phyloP scores from a whole-genome alignment of 2,113 vertebrate genomes.

The Hemibagrus wyckioides region DNA sequence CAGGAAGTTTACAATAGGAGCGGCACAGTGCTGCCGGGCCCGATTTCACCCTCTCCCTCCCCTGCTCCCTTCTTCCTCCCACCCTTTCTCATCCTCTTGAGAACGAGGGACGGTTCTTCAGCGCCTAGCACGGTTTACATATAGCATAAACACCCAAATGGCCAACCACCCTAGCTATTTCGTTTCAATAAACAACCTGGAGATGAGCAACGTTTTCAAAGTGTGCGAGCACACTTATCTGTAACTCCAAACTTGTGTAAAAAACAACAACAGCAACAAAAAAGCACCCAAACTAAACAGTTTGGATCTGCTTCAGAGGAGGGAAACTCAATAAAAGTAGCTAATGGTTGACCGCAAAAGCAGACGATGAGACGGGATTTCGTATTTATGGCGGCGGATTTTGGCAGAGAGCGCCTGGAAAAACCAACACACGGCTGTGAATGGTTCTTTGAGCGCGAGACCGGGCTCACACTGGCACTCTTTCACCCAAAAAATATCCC shows the following conservation, averaged over 20 bases:
- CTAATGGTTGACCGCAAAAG: background rate
- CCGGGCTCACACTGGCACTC: conserved; percentile 52
- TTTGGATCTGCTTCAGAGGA: background rate
- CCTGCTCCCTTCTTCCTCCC: conserved; percentile 6
- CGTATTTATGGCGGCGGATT: conserved; percentile 57
- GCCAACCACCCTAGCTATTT: conserved; percentile 63
- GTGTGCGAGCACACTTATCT: conserved; percentile 17
- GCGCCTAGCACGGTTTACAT: conserved; percentile 71
- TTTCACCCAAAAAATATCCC: conserved; percentile 22
- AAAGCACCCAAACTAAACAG: conserved; percentile 45
- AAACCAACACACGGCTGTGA: conserved; percentile 71
- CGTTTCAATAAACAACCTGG: conserved; percentile 56
- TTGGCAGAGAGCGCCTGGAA: conserved; percentile 64
- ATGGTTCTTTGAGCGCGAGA: conserved; percentile 68
- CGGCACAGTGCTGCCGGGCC: conserved; percentile 55
- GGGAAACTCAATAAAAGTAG: conserved; percentile 1
- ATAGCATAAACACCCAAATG: conserved; percentile 71
- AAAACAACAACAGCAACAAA: background rate
- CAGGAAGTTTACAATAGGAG: conserved; percentile 75
- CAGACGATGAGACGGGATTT: conserved; percentile 27
- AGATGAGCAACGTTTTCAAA: background rate
- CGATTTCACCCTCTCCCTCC: background rate
- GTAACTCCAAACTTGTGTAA: conserved; percentile 48
- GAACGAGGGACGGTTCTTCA: conserved; percentile 60
- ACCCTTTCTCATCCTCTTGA: conserved; percentile 42